Base-by-base conservation (phyloP, 2,888 invertebrate species). In the Cosmopolites sordidus region DNA sequence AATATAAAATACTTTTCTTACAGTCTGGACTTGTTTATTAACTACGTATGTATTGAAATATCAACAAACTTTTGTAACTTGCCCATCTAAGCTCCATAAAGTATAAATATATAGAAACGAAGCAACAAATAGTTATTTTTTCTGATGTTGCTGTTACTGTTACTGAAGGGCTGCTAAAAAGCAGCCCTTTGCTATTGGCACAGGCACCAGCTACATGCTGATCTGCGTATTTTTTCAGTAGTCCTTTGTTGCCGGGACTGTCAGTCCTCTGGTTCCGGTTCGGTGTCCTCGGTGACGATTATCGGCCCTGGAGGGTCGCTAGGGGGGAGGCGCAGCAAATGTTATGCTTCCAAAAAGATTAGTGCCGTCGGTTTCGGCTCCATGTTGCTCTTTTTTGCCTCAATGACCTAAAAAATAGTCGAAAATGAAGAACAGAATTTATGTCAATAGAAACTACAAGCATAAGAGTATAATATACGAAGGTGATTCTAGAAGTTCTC, bases 301-400 rank as follows among this genome's bases (percentile, higher is more conserved):
- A 67, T 75, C 76, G 78, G 80, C 78, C 82, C 82, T 77, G 79
- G 81, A 57, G 83, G 83, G 78, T 83, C 83, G 81, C 84, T 86
- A 83, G 85, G 84, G 83, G 86, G 86, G 85, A 86, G 86, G 85
- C 86, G 85, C 76, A 86, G 86, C 84, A 86, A 85, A 83, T 88
- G 90, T 88, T 90, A 91, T 84, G 90, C 89, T 81, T 92, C 91
- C 78, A 92, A 78, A 78, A 92, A 92, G 76, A 92, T 90, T 60
- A 91, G 79, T 63, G 92, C 91, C 68, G 92, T 91, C 64, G 91
- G 92, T 78, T 92, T 92, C 67, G 90, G 91, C 78, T 92, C 92
- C 76, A 90, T 79, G 76, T 92, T 91, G 68, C 90, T 90, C 76
- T 91, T 91, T 77, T 92, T 92, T 65, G 92, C 91, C 79, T 92